phyloP scores from a whole-genome alignment of 2,797 vertebrate genomes.

The Acridotheres tristis region DNA sequence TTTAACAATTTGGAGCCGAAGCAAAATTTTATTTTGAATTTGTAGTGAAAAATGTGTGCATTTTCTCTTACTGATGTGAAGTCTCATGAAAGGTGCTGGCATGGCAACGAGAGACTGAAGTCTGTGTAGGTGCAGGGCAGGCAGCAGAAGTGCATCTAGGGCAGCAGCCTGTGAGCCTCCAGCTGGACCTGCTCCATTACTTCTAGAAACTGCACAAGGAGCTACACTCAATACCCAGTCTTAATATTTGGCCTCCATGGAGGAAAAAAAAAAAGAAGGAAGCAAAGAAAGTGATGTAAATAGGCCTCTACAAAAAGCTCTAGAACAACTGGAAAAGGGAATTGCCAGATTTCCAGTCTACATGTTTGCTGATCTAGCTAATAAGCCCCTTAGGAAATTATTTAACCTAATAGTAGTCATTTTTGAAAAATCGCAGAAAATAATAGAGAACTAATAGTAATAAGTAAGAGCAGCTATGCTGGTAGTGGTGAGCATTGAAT shows the following conservation, averaged over 20 bases:
- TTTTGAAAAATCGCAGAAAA: slow-evolving; percentile 45
- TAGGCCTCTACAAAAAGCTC: not conserved
- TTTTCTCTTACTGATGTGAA: not conserved
- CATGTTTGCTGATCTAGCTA: not conserved
- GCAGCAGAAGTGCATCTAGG: not conserved
- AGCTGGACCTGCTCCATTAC: rapidly evolving
- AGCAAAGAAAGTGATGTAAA: not conserved
- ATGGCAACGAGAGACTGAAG: not conserved
- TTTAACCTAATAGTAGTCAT: slow-evolving; percentile 18
- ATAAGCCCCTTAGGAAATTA: not conserved
- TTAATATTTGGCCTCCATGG: not conserved
- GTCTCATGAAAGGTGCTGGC: not conserved
- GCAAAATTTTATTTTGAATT: not conserved
- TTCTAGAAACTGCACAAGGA: not conserved
- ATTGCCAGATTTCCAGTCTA: not conserved
- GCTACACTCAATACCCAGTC: not conserved
- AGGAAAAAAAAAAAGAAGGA: not conserved
- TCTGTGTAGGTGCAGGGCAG: not conserved
- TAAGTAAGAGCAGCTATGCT: not conserved
- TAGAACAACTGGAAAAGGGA: not conserved
- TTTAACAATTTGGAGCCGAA: not conserved
- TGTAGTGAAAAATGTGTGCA: not conserved
- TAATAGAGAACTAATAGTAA: not conserved
- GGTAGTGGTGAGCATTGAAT: not conserved
- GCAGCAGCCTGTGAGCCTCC: not conserved